Conservation (phyloP, 23 tunicate genomes). For the Corella eumyota region DNA sequence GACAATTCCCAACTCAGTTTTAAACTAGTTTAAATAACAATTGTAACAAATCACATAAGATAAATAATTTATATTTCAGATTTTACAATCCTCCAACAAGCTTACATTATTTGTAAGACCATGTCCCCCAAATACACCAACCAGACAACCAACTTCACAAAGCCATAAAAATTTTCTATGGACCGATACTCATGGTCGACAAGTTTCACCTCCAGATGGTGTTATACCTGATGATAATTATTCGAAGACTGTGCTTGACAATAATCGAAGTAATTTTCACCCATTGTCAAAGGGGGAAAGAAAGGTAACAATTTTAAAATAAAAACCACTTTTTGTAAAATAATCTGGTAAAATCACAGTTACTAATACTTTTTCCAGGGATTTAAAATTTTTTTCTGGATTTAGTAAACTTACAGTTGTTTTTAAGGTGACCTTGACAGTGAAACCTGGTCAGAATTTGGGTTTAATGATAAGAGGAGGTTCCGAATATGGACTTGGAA, state of each 20-base stretch:
- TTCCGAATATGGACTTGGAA: constrained; percentile 63
- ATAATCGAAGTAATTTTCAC: constrained; percentile 29
- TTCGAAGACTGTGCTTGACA: constrained; percentile 19
- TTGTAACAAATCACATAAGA: too few relatives aligned
- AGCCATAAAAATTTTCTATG: constrained; percentile 17
- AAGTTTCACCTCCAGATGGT: constrained; percentile 23
- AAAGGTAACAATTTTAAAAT: constrained; percentile 10
- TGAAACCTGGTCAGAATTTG: constrained; percentile 40
- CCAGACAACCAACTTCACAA: too few relatives aligned
- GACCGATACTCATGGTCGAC: constrained; percentile 30
- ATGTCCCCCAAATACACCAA: too few relatives aligned
- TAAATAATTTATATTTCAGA: too few relatives aligned
- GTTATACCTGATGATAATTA: neutral
- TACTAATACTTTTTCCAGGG: too few relatives aligned
- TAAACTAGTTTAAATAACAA: too few relatives aligned
- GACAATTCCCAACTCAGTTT: too few relatives aligned
- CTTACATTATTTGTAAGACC: too few relatives aligned
- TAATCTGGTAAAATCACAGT: too few relatives aligned
- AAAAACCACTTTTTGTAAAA: neutral
- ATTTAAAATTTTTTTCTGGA: too few relatives aligned
- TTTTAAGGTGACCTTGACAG: constrained; percentile 36
- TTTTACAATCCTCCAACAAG: too few relatives aligned
- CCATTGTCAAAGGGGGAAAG: constrained; percentile 36
- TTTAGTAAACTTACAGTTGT: too few relatives aligned
- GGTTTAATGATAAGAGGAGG: constrained; percentile 77